Evolutionary conservation across 1,140 invertebrate species (phyloP).

Genomic region (Brachionus rotundiformis): DNA sequence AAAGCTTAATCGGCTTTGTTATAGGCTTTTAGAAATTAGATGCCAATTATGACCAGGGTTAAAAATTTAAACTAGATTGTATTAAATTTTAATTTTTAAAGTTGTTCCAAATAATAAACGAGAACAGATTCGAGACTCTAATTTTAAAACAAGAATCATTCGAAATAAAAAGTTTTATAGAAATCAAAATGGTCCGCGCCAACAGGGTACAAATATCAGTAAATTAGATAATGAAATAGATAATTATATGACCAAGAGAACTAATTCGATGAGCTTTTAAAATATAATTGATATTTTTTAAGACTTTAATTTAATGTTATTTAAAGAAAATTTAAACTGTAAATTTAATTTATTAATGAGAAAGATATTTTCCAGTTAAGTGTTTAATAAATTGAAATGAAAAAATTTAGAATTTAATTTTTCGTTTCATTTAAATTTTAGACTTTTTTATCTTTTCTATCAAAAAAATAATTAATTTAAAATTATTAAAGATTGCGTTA

Average conservation of each 20-base stretch:
- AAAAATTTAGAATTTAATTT: too few relatives aligned
- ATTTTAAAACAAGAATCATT: constrained; percentile 28
- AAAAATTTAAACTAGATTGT: not conserved
- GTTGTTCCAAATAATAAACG: not conserved
- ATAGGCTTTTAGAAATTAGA: not conserved
- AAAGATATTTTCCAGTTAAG: too few relatives aligned
- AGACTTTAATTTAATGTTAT: not conserved
- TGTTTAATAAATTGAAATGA: too few relatives aligned
- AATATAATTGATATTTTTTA: not conserved
- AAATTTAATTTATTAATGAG: not conserved
- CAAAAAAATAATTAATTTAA: too few relatives aligned
- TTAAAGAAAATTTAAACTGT: not conserved
- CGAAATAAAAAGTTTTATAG: not conserved
- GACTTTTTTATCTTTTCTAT: too few relatives aligned
- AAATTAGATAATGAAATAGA: not conserved
- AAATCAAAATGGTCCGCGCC: not conserved
- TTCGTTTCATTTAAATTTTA: too few relatives aligned
- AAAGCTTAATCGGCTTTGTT: not conserved
- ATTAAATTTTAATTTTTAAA: not conserved
- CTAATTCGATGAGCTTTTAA: not conserved
- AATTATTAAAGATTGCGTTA: too few relatives aligned
- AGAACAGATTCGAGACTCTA: not conserved
- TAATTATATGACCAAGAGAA: not conserved
- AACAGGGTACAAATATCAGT: not conserved
- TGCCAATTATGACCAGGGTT: not conserved